phyloP scores from a whole-genome alignment of 2,797 vertebrate genomes.

The Xenops minutus region DNA sequence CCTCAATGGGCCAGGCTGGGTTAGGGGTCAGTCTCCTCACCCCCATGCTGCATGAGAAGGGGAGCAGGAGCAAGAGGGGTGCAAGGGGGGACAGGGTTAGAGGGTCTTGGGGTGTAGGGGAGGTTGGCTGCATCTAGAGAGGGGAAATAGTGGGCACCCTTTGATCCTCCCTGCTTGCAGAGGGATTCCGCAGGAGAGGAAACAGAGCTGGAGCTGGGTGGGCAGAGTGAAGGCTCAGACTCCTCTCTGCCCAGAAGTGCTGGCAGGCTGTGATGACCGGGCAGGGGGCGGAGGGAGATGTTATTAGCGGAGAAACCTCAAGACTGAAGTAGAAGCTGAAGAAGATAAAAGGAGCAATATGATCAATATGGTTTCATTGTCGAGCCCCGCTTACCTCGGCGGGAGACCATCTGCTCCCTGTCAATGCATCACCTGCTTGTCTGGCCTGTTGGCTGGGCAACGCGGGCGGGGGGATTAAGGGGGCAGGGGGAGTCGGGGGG shows the following conservation, averaged over 20 bases:
- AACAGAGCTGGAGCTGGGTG: neutral
- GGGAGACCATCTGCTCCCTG: slow-evolving; percentile 99
- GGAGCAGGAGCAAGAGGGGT: neutral
- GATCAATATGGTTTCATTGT: slow-evolving; percentile 94
- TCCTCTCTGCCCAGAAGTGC: neutral
- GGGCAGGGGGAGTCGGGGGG: slow-evolving; percentile 49
- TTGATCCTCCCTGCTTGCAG: neutral
- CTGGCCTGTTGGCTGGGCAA: slow-evolving; percentile 90
- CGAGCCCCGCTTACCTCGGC: slow-evolving; percentile 89
- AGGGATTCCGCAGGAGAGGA: neutral
- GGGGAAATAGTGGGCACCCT: neutral
- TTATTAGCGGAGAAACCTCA: slow-evolving; percentile 63
- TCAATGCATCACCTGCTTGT: slow-evolving; percentile 99
- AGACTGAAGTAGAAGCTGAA: slow-evolving; percentile 36
- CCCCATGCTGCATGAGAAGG: neutral
- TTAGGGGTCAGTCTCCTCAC: neutral
- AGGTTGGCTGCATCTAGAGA: neutral
- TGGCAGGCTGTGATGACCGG: neutral
- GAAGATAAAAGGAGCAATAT: slow-evolving; percentile 83
- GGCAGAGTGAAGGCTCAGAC: neutral
- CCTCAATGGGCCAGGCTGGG: fast-evolving
- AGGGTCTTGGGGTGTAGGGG: neutral
- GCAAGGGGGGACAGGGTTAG: fast-evolving
- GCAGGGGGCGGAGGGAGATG: neutral
- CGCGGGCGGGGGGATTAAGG: slow-evolving; percentile 81